Evolutionary conservation across 1,140 invertebrate species (phyloP).

Genomic region (Gonioctena quinquepunctata): DNA sequence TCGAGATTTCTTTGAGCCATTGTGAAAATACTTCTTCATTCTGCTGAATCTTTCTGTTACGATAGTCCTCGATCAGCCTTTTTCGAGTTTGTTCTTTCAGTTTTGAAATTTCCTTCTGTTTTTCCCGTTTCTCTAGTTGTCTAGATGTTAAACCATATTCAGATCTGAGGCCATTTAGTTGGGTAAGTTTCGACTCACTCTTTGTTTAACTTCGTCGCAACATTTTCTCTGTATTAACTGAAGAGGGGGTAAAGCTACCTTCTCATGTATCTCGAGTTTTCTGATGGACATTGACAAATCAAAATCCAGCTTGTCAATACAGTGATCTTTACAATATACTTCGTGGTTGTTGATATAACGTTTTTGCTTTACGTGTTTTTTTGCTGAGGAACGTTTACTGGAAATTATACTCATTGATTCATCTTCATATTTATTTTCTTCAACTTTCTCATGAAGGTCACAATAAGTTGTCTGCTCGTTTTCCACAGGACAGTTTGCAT

Average conservation of each 20-base stretch:
- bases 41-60: slow-evolving; percentile 43
- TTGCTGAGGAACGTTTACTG: slow-evolving; percentile 12
- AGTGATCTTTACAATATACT: slow-evolving; percentile 51
- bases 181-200: slow-evolving; percentile 41
- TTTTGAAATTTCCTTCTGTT: slow-evolving; percentile 39
- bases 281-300: slow-evolving; percentile 44
- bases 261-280: slow-evolving; percentile 45
- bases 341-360: background rate
- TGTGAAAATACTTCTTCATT: slow-evolving; percentile 52
- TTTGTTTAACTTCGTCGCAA: slow-evolving; percentile 42
- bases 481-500: background rate
- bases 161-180: slow-evolving; percentile 48
- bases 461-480: background rate
- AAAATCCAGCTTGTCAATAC: slow-evolving; percentile 48
- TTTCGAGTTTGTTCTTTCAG: slow-evolving; percentile 39
- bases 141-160: slow-evolving; percentile 50
- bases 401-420: slow-evolving; percentile 2
- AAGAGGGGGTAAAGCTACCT: slow-evolving; percentile 40
- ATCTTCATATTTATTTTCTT: background rate
- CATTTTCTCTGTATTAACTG: slow-evolving; percentile 48
- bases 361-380: slow-evolving; percentile 4
- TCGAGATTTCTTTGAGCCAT: slow-evolving; percentile 49
- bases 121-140: slow-evolving; percentile 42
- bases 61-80: slow-evolving; percentile 45
- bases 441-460: background rate